Evolutionary conservation across 2,113 vertebrate genomes (phyloP), one percentile per base, ranked within the genome.

Genomic region (Tylochromis polylepis): DNA sequence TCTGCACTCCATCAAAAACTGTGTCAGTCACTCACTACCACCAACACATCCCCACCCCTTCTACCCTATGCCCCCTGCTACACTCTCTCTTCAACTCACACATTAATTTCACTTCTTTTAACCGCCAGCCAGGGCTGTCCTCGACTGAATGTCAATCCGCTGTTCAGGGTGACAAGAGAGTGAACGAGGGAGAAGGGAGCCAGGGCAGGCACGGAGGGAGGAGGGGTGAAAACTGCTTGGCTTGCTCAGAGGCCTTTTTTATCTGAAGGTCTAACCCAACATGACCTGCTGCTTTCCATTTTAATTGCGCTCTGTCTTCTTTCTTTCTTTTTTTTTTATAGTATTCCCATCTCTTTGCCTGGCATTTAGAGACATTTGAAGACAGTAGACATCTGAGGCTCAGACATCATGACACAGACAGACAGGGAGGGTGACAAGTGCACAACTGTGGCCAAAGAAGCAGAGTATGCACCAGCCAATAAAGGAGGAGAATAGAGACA

Each of bases 61-160:
- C 91, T 53, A 82, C 87, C 86, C 92, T 79, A 11, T 87, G 83
- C 81, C 82, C 75, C 29, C 57, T 6, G 29, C 79, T 58, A 75
- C 82, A 41, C 91, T 88, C 90, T 87, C 87, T 89, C 94, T 88
- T 91, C 88, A 88, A 88, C 87, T 93, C 88, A 51, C 92, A 91
- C 92, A 94, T 95, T 96, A 94, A 94, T 95, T 95, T 90, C 94
- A 93, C 93, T 95, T 92, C 93, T 95, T 95, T 94, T 95, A 91
- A 93, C 95, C 88, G 90, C 87, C 89, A 92, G 95, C 88, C 89
- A 92, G 90, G 83, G 90, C 83, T 94, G 93, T 95, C 95, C 94
- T 95, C 92, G 83, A 85, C 92, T 95, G 94, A 95, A 95, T 94
- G 94, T 95, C 95, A 96, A 85, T 93, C 93, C 91, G 84, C 80